Percentiles rank a stretch among this genome's conserved stretches.
phyloP scores from a whole-genome alignment of 2,797 vertebrate species.

The Glossophaga mutica region DNA sequence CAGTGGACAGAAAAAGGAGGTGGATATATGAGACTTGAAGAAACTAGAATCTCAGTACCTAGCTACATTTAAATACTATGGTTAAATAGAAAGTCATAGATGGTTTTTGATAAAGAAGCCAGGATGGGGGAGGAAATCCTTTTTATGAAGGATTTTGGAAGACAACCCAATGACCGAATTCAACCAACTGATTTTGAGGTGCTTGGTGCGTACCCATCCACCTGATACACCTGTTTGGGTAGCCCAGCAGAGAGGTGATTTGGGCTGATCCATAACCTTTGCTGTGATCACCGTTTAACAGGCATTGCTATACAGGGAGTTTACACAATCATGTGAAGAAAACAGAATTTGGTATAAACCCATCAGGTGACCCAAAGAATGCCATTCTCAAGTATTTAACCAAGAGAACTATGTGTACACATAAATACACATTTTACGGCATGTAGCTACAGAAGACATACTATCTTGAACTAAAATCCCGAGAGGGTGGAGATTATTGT shows the following conservation, averaged over 20 bases:
- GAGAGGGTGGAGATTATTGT: not conserved
- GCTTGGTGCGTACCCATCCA: too few species aligned
- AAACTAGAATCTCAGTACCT: not conserved
- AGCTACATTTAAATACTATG: not conserved
- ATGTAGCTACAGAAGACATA: not conserved
- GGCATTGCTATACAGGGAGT: not conserved
- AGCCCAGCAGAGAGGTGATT: not conserved
- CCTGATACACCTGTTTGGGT: not conserved
- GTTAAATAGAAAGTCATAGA: not conserved
- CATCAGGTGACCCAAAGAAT: not conserved
- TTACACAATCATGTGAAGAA: not conserved
- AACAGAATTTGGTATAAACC: not conserved
- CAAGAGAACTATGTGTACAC: not conserved
- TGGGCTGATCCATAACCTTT: not conserved
- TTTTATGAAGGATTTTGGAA: not conserved
- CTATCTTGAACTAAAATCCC: not conserved
- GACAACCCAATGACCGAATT: not conserved
- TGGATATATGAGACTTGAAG: not conserved
- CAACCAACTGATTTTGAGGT: not conserved
- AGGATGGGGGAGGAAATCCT: not conserved
- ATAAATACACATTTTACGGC: not conserved
- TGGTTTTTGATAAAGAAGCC: not conserved
- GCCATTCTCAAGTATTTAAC: not conserved
- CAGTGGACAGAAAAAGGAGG: not conserved
- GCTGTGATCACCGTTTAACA: not conserved